Base-by-base conservation (phyloP, 1,140 invertebrate species). In the Nomia melanderi region DNA sequence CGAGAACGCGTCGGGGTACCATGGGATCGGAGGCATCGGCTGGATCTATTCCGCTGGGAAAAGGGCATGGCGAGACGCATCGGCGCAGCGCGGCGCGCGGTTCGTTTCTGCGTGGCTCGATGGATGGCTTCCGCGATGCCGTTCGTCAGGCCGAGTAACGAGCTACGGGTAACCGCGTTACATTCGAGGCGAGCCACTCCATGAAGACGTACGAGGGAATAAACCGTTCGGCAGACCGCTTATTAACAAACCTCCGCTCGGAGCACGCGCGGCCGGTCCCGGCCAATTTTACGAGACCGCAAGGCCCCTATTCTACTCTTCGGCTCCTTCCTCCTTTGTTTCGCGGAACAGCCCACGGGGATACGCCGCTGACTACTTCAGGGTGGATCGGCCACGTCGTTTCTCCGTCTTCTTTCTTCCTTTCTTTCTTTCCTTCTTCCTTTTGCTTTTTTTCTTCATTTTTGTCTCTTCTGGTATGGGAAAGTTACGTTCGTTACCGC, bases 261-360 rank as follows among this genome's bases (percentile, higher is more conserved):
- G 62, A 78, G 67, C 81, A 64, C 71, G 78, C 78, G 78, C 71
- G 81, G 81, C 69, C 44, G 64, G 79, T 50, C 78, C 67, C 50
- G 86, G 66, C 75, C 57, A 41, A 88, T 84, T 89, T 90, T 89
- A 89, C 84, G 87, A 88, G 83, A 90, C 88, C 88, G 67, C 88
- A 88, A 79, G 23, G 12, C 62, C 62, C 41, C 62, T 63, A 44
- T 64, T 64, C 77, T 69, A 7, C 47, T n/a, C 47, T 17, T 2
- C 36, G 12, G 39, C 36, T 62, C 11, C 41, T 39, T 56, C n/a
- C 31, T 59, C 39, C n/a, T 41, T 33, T 56, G 36, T 57, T 56
- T 65, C 50, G 25, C 57, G 20, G 54, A 56, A 62, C n/a, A 12
- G 8, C 8, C 25, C 33, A 7, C 33, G 20, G n/a, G 20, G 33